These are phyloP conservation scores for Chunga burmeisteri DNA, from an alignment of 2,113 vertebrate genomes.

Conservation along the genomic window DNA sequence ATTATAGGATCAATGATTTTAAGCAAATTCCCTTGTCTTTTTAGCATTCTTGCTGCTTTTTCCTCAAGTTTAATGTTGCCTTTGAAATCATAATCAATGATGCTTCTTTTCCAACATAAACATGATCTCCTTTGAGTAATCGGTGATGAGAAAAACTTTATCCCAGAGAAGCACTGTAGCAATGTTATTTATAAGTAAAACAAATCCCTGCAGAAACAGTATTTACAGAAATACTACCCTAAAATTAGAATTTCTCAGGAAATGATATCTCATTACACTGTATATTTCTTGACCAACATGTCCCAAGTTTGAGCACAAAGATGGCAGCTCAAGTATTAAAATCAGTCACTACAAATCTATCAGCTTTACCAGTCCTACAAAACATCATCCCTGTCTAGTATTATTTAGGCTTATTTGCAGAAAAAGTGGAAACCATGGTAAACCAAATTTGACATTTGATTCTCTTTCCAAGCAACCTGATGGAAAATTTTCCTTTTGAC, in stretches of 20 bases:
- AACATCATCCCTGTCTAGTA: neutral
- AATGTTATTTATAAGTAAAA: neutral
- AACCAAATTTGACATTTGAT: neutral
- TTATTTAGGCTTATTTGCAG: neutral
- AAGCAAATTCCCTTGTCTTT: neutral
- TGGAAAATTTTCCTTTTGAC: neutral
- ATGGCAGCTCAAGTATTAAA: neutral
- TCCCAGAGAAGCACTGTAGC: neutral
- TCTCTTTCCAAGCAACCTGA: neutral
- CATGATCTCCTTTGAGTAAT: neutral
- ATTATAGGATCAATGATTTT: neutral
- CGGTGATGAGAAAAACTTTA: neutral
- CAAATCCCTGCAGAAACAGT: neutral
- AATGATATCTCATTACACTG: neutral
- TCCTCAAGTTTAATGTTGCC: neutral
- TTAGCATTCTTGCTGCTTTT: neutral
- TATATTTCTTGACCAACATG: neutral
- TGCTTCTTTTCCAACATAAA: neutral
- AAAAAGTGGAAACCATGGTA: neutral
- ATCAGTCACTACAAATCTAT: neutral
- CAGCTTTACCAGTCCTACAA: neutral
- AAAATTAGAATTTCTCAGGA: neutral
- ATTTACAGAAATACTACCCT: neutral
- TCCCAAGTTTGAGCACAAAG: neutral
- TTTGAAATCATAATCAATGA: neutral